Base-by-base conservation (phyloP, 2,888 invertebrate species). In the Macaria liturata region DNA sequence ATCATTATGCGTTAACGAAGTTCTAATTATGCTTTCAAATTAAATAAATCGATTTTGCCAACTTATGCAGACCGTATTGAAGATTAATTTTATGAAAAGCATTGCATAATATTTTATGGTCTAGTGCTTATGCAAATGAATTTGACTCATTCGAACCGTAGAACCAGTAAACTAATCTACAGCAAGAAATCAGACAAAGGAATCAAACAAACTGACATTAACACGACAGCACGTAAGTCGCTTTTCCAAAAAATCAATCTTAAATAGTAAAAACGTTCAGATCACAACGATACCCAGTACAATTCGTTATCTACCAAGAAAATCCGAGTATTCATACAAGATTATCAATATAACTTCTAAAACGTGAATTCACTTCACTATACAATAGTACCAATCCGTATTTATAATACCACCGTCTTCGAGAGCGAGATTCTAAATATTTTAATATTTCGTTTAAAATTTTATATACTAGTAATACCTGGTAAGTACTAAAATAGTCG, bases 381-480 rank as follows among this genome's bases (percentile, higher is more conserved):
- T 83, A 79, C 60, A 65, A 65, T 80, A 80, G 67, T 80, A 80
- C 81, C 82, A 80, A 82, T 84, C 83, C 83, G 85, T 83, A 81
- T 80, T 75, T 70, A 72, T 84, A 84, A 88, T 86, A 89, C 87
- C 86, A 86, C 84, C 82, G 85, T 86, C 82, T 76, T 86, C 79
- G 81, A 87, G 88, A 88, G 86, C 80, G 88, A 89, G 88, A 89
- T 88, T 89, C 89, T 89, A 89, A 89, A 81, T 78, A 82, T 84
- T 88, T 86, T 76, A 62, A 66, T 54, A 60, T 60, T 56, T 56
- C 49, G 49, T 59, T 68, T 81, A 84, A 85, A 80, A 76, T 84
- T 74, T 87, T 86, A 87, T 81, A 88, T 73, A 83, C 91, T 91
- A 91, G 83, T 91, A 91, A 91, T 91, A 91, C 91, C 88, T 89